A percentile compares a stretch with the other conserved stretches of the same genome.
phyloP scores from a whole-genome alignment of 53 echinoderm and acorn worm species.

The Zoroaster sp. region DNA sequence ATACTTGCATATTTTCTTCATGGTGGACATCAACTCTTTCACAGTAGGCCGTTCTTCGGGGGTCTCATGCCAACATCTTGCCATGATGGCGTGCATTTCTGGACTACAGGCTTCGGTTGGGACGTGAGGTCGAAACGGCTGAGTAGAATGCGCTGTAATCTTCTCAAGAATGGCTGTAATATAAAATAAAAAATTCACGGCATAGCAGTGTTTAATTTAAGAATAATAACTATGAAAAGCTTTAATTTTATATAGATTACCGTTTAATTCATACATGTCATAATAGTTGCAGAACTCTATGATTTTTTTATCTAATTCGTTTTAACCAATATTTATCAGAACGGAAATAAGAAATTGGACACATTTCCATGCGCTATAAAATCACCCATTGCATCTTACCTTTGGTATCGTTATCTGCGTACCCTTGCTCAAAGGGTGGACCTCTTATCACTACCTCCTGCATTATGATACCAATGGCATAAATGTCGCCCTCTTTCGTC shows the following conservation, averaged over 20 bases:
- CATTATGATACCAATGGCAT: slow-evolving; percentile 77
- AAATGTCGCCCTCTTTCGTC: slow-evolving; percentile 87
- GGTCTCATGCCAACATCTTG: slow-evolving; percentile 31
- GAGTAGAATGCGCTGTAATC: background rate
- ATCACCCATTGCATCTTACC: no score
- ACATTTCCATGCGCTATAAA: no score
- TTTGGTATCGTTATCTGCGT: slow-evolving; percentile 1
- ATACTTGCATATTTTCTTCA: slow-evolving; percentile 51
- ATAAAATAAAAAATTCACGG: no score
- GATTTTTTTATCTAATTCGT: no score
- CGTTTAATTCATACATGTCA: no score
- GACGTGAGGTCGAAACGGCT: slow-evolving; percentile 58
- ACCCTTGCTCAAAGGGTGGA: slow-evolving; percentile 70
- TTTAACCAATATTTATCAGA: no score
- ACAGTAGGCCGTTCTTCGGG: slow-evolving; percentile 4
- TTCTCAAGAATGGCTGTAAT: slow-evolving; percentile 39
- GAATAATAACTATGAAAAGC: no score
- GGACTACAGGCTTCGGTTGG: slow-evolving; percentile 40
- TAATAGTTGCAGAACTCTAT: no score
- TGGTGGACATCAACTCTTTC: background rate
- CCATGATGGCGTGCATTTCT: slow-evolving; percentile 57
- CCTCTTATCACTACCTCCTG: slow-evolving; percentile 75
- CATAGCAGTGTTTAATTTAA: no score
- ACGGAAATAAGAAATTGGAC: no score
- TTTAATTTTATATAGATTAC: no score